phyloP scores from a whole-genome alignment of 2,113 vertebrate species.

The Diglossa brunneiventris region DNA sequence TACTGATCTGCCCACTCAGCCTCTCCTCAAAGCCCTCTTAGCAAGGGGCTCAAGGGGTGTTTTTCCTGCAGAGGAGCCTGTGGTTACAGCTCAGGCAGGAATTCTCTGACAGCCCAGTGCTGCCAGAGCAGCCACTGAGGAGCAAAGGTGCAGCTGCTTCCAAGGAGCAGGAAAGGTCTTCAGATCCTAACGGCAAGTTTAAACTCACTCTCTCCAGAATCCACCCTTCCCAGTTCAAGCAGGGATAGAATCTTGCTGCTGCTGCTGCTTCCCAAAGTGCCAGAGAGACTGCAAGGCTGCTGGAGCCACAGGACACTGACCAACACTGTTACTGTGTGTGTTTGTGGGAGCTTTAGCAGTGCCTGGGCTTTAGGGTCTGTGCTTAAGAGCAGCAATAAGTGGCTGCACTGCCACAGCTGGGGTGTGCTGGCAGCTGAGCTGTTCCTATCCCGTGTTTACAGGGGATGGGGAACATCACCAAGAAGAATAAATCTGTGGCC shows the following conservation, averaged over 20 bases:
- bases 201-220: neutral
- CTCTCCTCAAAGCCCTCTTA: neutral
- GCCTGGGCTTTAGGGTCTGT: neutral
- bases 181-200: neutral
- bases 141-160: neutral
- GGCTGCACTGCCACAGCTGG: accelerated
- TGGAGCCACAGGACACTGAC: neutral
- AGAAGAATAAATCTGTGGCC: accelerated
- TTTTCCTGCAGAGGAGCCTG: neutral
- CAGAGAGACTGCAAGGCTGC: neutral
- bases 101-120: neutral
- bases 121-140: neutral
- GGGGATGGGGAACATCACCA: neutral
- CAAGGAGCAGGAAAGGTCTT: neutral
- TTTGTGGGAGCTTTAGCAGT: neutral
- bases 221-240: neutral
- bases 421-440: neutral
- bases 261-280: neutral
- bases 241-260: neutral
- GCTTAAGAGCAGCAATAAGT: neutral
- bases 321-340: accelerated
- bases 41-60: neutral
- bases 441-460: accelerated
- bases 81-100: neutral
- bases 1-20: neutral